Evolutionary conservation across 2,113 vertebrate species (phyloP), one percentile per base, ranked within the genome.

Genomic region (Bungarus multicinctus): DNA sequence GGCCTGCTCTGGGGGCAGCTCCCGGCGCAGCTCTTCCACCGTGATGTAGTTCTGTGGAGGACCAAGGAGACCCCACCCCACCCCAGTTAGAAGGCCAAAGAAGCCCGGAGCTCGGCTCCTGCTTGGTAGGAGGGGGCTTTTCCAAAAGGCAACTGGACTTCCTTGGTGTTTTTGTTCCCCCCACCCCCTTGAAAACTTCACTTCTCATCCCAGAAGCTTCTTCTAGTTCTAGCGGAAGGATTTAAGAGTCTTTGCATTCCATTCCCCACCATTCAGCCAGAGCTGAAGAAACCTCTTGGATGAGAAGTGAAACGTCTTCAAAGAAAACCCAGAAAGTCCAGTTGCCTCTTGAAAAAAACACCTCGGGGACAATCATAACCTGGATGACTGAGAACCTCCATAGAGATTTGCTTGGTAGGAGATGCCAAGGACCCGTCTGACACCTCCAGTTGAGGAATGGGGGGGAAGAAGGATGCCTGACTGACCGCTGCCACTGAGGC

Each of bases 1-100:
- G 0, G 98, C 98, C 97, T 99, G 98, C 96, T 99, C 98, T 0
- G 98, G 97, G 0, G 98, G 98, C 92, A 99, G 98, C 96, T 99
- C 98, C 54, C 98, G 97, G 90, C 98, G 98, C 93, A 99, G 97
- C 96, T 99, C 98, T 0, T 99, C 98, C 5, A 98, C 94, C 0
- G 98, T 99, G 97, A 99, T 99, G 97, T 98, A 99, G 91, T 96
- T 94, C 98, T 98, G 90, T 60, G 27, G 5, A 43, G 3, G 22
- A 16, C 3, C 43, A 57, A 57, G 64, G 5, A 74, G 58, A 30
- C 27, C 64, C n/a, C 64, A 18, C 69, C 69, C 27, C 69, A 2
- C 5, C 16, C 69, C 69, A 2, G 69, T 81, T 39, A 81, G 69
- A 3, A 34, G 16, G 69, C 12, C 30, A n/a, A 30, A 16, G 64